Base-by-base conservation (phyloP, 2,888 invertebrate species). In the Agrochola macilenta region DNA sequence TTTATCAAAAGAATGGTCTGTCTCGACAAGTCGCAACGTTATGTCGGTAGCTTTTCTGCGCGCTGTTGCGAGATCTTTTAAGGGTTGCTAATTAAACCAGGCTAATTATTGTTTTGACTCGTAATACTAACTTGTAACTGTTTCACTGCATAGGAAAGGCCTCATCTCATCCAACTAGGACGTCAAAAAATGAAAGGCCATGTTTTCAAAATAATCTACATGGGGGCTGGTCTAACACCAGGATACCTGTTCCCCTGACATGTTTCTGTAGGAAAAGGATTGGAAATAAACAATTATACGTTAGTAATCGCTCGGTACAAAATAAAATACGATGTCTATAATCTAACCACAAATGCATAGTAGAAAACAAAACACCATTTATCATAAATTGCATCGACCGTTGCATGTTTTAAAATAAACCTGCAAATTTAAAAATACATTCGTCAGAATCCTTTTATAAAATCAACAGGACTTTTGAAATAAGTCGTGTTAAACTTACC, bases 401-500 rank as follows among this genome's bases (percentile, higher is more conserved):
- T 63, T 61, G 66, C 78, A 69, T 65, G 71, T 68, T 79, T 63
- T 54, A 87, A 77, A 79, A 74, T 69, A 43, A 88, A 35, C 57
- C 69, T 20, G 20, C 58, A 2, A 79, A 76, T 23, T 81, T 46
- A 74, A 70, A 79, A 76, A 82, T 66, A 35, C 8, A 61, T 20
- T 11, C 11, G 2, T 30, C 20, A 8, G n/a, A 63, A 76, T 46
- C 30, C n/a, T 63, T 61, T 61, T 68, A 0, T 14, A 30, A 4
- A 23, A 2, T 39, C 57, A 26, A 49, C 49, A 69, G 30, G 54
- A 23, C 77, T 84, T 78, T 71, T 85, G 11, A 83, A 88, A 74
- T 81, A 57, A 65, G 70, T 58, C 68, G 74, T 75, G 14, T 80
- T 80, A 58, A 35, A 26, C 52, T 71, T 85, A 88, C 86, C 87